phyloP scores from a whole-genome alignment of 1,140 invertebrate species.

The Drosophila virilis region DNA sequence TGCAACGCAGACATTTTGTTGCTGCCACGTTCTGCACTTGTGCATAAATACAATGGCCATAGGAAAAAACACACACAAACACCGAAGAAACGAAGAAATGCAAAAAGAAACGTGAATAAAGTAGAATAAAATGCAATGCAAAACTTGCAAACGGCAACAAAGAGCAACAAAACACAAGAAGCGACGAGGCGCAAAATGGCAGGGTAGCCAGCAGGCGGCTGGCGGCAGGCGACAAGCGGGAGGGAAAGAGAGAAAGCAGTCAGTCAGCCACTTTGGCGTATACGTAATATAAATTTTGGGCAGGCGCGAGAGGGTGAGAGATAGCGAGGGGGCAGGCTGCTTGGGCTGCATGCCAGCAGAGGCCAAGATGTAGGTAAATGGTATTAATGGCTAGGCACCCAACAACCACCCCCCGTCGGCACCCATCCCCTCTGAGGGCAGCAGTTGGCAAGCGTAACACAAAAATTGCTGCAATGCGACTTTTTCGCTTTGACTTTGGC shows the following conservation, averaged over 20 bases:
- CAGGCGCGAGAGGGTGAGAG: slow-evolving; percentile 16
- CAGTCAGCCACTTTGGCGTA: slow-evolving; percentile 53
- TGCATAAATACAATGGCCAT: slow-evolving; percentile 69
- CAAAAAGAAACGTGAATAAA: slow-evolving; percentile 37
- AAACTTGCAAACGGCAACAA: slow-evolving; percentile 43
- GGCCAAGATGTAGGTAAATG: slow-evolving; percentile 63
- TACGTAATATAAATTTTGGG: slow-evolving; percentile 70
- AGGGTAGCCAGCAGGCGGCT: background rate
- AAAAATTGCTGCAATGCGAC: slow-evolving; percentile 80
- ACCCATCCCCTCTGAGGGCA: slow-evolving; percentile 30
- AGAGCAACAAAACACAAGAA: slow-evolving; percentile 30
- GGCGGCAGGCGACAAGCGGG: no score
- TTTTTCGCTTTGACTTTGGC: slow-evolving; percentile 57
- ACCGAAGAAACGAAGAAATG: background rate
- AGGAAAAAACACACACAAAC: background rate
- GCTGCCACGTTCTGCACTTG: slow-evolving; percentile 74
- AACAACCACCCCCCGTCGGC: background rate
- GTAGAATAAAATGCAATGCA: slow-evolving; percentile 47
- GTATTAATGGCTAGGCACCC: slow-evolving; percentile 65
- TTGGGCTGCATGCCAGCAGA: slow-evolving; percentile 43
- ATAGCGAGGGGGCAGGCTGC: slow-evolving; percentile 11
- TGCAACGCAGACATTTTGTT: slow-evolving; percentile 57
- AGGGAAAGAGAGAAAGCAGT: slow-evolving; percentile 17
- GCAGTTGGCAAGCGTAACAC: slow-evolving; percentile 79
- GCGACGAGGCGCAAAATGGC: slow-evolving; percentile 21